Conservation (phyloP, 2,888 invertebrate genomes). For the Orchesella flavescens region DNA sequence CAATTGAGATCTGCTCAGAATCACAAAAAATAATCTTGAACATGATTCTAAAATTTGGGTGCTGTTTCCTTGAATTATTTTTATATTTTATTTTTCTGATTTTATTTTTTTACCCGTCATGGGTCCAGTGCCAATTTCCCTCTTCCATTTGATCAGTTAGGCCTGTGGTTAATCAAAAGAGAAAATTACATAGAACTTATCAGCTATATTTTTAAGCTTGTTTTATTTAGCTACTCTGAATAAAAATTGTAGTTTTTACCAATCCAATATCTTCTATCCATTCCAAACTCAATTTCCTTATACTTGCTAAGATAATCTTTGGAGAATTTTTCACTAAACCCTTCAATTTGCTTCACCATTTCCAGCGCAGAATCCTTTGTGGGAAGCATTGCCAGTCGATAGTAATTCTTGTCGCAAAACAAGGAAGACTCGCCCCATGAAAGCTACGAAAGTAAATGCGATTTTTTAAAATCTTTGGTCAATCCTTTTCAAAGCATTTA, state of each 20-base stretch:
- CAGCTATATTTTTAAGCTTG: no score
- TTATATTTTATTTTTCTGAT: no score
- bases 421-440: background rate
- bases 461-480: no score
- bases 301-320: background rate
- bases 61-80: no score
- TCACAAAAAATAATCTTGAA: background rate
- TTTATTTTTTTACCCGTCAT: background rate
- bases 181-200: background rate
- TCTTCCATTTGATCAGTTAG: background rate
- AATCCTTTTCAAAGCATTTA: no score
- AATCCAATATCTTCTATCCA: slow-evolving; percentile 3
- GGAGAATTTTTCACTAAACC: background rate
- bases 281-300: background rate
- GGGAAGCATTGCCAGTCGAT: background rate
- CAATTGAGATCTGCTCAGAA: background rate
- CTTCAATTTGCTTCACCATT: background rate
- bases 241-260: no score
- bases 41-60: background rate
- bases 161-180: background rate
- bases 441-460: background rate
- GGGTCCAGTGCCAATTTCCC: background rate
- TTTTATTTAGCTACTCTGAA: no score
- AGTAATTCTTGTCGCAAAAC: background rate
- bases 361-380: background rate